Conservation (phyloP, 2,888 invertebrate species). For the Adelognathus sp. region DNA sequence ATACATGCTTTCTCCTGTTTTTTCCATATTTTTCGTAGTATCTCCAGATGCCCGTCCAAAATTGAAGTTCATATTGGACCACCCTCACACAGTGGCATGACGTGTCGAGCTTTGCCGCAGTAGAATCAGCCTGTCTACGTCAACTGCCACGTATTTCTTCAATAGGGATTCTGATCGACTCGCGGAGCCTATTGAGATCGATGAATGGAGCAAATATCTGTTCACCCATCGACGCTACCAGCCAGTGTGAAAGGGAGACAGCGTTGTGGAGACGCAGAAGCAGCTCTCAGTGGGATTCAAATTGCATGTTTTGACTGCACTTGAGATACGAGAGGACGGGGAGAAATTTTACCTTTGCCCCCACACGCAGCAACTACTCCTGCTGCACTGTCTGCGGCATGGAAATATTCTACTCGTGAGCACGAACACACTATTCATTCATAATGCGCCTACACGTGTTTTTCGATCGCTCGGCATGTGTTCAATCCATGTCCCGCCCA, state of each 20-base stretch:
- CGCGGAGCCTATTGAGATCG: constrained; percentile 43
- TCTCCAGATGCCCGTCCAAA: no score
- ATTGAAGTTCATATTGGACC: no score
- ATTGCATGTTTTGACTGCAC: constrained; percentile 51
- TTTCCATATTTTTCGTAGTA: no score
- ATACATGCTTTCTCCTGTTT: no score
- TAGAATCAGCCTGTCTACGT: neutral
- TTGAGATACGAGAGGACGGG: constrained; percentile 40
- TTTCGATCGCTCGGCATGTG: neutral
- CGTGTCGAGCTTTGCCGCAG: neutral
- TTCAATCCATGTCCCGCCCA: constrained; percentile 22
- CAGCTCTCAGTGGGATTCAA: constrained; percentile 44
- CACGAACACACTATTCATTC: neutral
- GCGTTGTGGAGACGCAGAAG: constrained; percentile 39
- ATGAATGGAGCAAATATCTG: constrained; percentile 52
- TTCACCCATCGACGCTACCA: constrained; percentile 9
- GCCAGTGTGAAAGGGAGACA: constrained; percentile 32
- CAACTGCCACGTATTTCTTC: constrained; percentile 15
- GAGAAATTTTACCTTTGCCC: constrained; percentile 26
- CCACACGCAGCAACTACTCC: neutral
- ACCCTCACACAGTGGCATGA: constrained; percentile 2
- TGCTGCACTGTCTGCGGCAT: constrained; percentile 1
- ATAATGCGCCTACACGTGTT: neutral
- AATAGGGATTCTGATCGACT: constrained; percentile 46
- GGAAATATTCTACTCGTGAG: neutral